Evolutionary conservation across 2,797 vertebrate genomes (phyloP).

Genomic region (Ptychobarbus kaznakovi): DNA sequence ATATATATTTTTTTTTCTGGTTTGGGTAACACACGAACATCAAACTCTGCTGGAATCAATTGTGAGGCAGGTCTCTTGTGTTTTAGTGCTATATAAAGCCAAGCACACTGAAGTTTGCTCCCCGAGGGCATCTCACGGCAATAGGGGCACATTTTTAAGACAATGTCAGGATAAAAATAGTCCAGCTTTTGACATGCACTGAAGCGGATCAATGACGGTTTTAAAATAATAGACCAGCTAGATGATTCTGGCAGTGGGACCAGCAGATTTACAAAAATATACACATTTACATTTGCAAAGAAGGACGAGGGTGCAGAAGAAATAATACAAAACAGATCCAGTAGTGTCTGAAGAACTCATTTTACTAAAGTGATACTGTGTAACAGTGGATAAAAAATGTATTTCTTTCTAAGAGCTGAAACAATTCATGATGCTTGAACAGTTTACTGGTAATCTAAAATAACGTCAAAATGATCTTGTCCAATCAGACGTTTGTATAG

Average conservation of each 20-base stretch:
- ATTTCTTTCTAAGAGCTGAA: not conserved
- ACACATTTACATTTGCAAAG: not conserved
- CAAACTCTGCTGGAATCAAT: not conserved
- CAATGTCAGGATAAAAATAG: constrained; percentile 9
- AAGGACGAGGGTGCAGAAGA: not conserved
- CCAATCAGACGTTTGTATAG: not conserved
- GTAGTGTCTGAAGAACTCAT: not conserved
- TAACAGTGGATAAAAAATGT: not conserved
- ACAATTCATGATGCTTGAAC: not conserved
- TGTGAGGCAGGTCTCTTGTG: constrained; percentile 17
- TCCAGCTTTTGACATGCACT: constrained; percentile 7
- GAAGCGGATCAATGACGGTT: not conserved
- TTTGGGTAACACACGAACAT: not conserved
- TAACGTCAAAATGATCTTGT: not conserved
- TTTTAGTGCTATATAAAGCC: constrained; percentile 19
- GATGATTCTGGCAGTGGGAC: not conserved
- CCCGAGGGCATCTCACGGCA: not conserved
- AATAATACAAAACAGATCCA: not conserved
- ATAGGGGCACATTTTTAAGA: not conserved
- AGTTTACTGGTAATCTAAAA: not conserved
- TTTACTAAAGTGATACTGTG: not conserved
- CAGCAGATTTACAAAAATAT: not conserved
- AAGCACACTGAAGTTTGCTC: constrained; percentile 1
- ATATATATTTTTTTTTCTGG: not conserved
- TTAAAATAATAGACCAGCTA: not conserved